Evolutionary conservation across 1,140 invertebrate species (phyloP).

Genomic region (Diorhabda sublineata): DNA sequence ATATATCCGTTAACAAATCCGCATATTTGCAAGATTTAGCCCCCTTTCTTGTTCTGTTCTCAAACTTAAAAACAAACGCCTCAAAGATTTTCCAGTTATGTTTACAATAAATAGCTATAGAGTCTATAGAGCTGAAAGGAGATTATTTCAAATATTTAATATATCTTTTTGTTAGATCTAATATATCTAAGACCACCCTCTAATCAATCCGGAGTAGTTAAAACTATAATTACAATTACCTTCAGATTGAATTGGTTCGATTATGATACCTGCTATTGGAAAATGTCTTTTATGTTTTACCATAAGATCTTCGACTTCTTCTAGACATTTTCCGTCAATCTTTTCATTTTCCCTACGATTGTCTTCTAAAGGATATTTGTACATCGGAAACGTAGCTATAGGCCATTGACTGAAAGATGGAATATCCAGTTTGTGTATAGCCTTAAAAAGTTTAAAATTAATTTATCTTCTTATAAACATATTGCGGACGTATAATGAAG

Average conservation of each 20-base stretch:
- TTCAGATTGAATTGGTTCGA: constrained; percentile 97
- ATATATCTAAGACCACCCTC: too few species aligned
- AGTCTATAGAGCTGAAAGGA: too few species aligned
- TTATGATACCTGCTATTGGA: constrained; percentile 87
- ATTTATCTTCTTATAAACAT: background rate
- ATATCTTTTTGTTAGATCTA: too few species aligned
- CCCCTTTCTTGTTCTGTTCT: too few species aligned
- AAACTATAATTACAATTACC: constrained; percentile 41
- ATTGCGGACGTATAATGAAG: background rate
- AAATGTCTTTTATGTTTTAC: constrained; percentile 67
- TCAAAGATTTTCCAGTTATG: too few species aligned
- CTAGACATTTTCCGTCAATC: constrained; percentile 69
- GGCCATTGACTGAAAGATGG: constrained; percentile 86
- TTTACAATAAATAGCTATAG: too few species aligned
- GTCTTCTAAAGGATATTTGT: constrained; percentile 90
- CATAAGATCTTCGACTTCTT: constrained; percentile 73
- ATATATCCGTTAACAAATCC: too few species aligned
- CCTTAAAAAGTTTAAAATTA: constrained; percentile 35
- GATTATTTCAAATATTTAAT: too few species aligned
- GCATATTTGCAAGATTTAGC: too few species aligned
- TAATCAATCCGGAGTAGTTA: too few species aligned
- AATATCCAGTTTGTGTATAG: constrained; percentile 93
- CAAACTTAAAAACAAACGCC: too few species aligned
- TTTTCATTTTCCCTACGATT: constrained; percentile 70
- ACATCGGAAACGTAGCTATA: constrained; percentile 49